Conservation (phyloP, 2,888 invertebrate species). For the Nymphalis c-album region DNA sequence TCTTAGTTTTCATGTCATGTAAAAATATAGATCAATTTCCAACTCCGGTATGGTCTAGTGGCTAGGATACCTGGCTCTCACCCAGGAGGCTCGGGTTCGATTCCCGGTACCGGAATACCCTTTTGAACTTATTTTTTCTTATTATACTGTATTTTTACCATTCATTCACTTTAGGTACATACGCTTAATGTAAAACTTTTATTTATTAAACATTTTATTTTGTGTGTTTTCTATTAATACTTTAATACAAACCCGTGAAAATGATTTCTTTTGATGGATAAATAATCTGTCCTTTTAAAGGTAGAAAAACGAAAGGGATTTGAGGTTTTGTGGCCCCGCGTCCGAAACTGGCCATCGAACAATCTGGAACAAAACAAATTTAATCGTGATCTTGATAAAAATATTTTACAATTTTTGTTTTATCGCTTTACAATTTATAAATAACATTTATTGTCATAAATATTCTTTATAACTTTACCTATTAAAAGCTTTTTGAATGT, state of each 20-base stretch:
- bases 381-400: background rate
- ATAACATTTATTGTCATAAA: too few species aligned
- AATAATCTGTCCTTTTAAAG: constrained; percentile 91
- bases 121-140: constrained; percentile 1
- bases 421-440: too few species aligned
- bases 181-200: too few species aligned
- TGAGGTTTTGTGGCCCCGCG: constrained; percentile 85
- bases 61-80: constrained; percentile 87
- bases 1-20: too few species aligned
- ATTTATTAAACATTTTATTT: background rate
- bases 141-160: too few species aligned
- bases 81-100: constrained; percentile 88
- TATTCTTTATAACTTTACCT: too few species aligned
- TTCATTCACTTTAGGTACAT: too few species aligned
- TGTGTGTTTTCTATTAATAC: too few species aligned
- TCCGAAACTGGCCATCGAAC: constrained; percentile 86
- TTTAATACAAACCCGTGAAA: constrained; percentile 84
- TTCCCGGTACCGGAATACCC: constrained; percentile 78
- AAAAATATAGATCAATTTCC: background rate
- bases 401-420: background rate
- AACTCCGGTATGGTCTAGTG: constrained; percentile 83
- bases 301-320: constrained; percentile 92
- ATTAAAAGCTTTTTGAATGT: too few species aligned
- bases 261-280: constrained; percentile 93
- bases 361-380: constrained; percentile 76